These are phyloP conservation scores for Brachionus koreanus DNA, from an alignment of 1,140 invertebrate species.

Conservation along the genomic window DNA sequence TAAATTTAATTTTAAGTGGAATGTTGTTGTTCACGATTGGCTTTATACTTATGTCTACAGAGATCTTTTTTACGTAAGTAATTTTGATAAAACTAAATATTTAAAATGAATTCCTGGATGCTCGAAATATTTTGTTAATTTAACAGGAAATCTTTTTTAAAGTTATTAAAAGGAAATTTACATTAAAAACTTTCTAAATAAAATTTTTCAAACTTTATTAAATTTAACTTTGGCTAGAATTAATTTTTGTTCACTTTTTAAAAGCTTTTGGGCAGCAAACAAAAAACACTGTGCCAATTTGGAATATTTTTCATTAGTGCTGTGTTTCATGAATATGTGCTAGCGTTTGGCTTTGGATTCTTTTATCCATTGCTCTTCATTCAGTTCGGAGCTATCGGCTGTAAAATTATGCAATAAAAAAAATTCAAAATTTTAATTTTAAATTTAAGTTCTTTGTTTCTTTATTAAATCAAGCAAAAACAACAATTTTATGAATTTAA, in stretches of 20 bases:
- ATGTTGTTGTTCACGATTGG: constrained; percentile 89
- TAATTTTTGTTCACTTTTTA: neutral
- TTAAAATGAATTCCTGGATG: too few relatives aligned
- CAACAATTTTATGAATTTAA: constrained; percentile 24
- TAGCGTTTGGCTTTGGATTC: constrained; percentile 72
- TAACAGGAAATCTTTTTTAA: too few relatives aligned
- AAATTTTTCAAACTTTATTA: too few relatives aligned
- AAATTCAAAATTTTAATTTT: neutral
- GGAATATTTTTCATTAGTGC: constrained; percentile 66
- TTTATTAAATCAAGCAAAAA: constrained; percentile 34
- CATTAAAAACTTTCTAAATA: too few relatives aligned
- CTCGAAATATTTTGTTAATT: too few relatives aligned
- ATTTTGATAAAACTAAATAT: too few relatives aligned
- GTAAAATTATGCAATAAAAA: constrained; percentile 50
- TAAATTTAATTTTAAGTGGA: constrained; percentile 71
- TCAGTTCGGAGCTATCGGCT: constrained; percentile 58
- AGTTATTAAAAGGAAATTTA: too few relatives aligned
- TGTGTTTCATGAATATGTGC: constrained; percentile 77
- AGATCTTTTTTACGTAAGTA: constrained; percentile 69
- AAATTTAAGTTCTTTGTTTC: neutral
- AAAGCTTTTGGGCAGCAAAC: constrained; percentile 47
- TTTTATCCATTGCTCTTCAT: constrained; percentile 80
- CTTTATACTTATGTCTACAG: constrained; percentile 84
- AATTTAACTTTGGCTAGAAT: neutral
- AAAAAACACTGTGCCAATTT: constrained; percentile 56